Base-by-base conservation (phyloP, 1,140 invertebrate genomes). In the Zaprionus taronus region DNA sequence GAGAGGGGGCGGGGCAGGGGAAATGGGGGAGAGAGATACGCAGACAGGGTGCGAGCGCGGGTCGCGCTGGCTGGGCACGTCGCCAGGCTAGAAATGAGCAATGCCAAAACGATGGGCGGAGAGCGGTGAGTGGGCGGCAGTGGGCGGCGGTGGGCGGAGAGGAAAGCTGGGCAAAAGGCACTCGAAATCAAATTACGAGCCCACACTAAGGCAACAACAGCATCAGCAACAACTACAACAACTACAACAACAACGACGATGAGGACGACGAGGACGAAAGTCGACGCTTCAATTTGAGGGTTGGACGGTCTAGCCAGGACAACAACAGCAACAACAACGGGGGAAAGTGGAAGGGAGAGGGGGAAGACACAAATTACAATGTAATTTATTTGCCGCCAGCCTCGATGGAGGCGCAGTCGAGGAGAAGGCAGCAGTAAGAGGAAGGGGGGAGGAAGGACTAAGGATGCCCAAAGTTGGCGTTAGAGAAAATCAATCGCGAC, bases 381-480 rank as follows among this genome's bases (percentile, higher is more conserved):
- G 82, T 90, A 89, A 91, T 91, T 91, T 91, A 91, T 91, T 91
- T 90, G 85, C 71, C 81, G 81, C 85, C 85, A 82, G 61, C 61
- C 56, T 65, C 65, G 71, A 60, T 53, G 63, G 20, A 70, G 66
- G 55, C 51, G 53, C 60, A 51, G 57, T 28, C 38, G 58, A 65
- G 53, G 53, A 72, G 49, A 56, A 63, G 20, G 51, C 28, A 31
- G 28, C 28, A 31, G 28, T 7, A 28, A 28, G 7, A 6, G 6
- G 6, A 6, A 28, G 9, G 14, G 9, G 14, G 31, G 12, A 2
- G 6, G 53, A 2, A 11, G 66, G 28, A 20, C 6, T 57, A 34
- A 49, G 58, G 70, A 36, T 63, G 63, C 63, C 34, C 47, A 34
- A 69, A 70, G 62, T 67, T 81, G 69, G 60, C 78, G 66, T 72